Evolutionary conservation across 1,140 invertebrate genomes (phyloP).

Genomic region (Melitaea cinxia): DNA sequence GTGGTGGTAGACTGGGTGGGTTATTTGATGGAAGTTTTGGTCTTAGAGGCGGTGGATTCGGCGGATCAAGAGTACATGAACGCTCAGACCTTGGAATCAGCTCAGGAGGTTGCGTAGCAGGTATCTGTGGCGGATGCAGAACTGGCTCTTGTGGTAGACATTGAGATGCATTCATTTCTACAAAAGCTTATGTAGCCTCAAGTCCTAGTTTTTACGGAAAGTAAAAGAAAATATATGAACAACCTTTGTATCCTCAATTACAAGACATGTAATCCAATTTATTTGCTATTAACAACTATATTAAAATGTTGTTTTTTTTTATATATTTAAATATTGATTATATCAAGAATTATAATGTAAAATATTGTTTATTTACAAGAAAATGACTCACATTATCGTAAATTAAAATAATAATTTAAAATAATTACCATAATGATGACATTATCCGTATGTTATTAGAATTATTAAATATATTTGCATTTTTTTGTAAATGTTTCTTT

Average conservation of each 20-base stretch:
- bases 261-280: too few species aligned
- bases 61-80: too few species aligned
- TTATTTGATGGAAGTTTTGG: too few species aligned
- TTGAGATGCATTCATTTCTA: constrained; percentile 46
- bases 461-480: too few species aligned
- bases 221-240: too few species aligned
- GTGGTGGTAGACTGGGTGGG: too few species aligned
- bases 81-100: constrained; percentile 33
- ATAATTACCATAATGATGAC: constrained; percentile 23
- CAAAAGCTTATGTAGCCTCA: constrained; percentile 53
- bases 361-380: background rate
- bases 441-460: constrained; percentile 16
- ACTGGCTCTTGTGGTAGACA: constrained; percentile 44
- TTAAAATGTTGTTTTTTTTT: background rate
- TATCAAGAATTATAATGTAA: background rate
- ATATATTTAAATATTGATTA: background rate
- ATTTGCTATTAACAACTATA: background rate
- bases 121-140: constrained; percentile 35
- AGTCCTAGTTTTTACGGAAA: constrained; percentile 61
- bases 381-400: background rate
- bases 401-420: background rate
- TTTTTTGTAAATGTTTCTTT: too few species aligned
- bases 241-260: too few species aligned
- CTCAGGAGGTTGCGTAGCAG: constrained; percentile 32
- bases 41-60: too few species aligned